Conservation (phyloP, 2,797 vertebrate genomes). For the Chrosomus eos region DNA sequence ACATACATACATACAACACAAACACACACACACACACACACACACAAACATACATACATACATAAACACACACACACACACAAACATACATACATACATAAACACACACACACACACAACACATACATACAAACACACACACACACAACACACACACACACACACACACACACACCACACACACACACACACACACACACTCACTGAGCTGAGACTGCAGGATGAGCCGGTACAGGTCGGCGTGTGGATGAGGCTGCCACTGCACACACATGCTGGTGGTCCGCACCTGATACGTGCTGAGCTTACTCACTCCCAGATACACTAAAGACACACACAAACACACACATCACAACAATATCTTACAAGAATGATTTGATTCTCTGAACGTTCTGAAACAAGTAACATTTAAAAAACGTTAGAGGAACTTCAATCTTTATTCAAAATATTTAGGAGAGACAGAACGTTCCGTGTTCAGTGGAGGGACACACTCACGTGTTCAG, state of each 20-base stretch:
- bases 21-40: no score
- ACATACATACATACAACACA: constrained; percentile 6
- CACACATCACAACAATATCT: neutral
- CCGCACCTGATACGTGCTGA: constrained; percentile 82
- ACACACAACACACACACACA: no score
- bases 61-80: neutral
- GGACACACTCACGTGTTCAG: no score
- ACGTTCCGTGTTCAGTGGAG: no score
- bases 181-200: constrained; percentile 55
- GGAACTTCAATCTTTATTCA: no score
- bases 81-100: fast-evolving
- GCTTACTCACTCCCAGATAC: constrained; percentile 83
- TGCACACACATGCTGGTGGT: constrained; percentile 85
- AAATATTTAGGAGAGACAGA: no score
- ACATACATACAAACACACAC: no score
- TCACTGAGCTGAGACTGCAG: constrained; percentile 86
- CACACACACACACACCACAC: no score
- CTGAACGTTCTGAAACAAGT: no score
- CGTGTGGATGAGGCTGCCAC: constrained; percentile 91
- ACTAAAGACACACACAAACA: constrained; percentile 73
- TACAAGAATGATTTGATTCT: neutral
- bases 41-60: no score
- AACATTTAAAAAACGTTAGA: no score
- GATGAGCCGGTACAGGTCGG: constrained; percentile 81
- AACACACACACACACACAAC: neutral